These are phyloP conservation scores for Rhinoraja longicauda DNA, from an alignment of 2,797 vertebrate species.

Conservation along the genomic window DNA sequence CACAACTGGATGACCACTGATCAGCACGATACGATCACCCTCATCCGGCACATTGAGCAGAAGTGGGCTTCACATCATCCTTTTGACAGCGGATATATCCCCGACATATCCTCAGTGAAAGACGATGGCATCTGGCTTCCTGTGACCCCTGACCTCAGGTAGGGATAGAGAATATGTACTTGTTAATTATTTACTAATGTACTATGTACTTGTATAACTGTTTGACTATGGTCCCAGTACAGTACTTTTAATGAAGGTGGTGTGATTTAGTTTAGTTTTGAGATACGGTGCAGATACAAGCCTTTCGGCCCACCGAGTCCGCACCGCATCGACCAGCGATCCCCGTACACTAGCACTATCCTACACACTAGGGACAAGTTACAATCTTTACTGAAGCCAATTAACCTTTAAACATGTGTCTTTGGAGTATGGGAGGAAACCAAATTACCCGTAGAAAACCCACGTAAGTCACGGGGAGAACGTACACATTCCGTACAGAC, in stretches of 20 bases:
- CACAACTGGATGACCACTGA: constrained; percentile 48
- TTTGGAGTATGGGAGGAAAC: too few relatives aligned
- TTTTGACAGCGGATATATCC: constrained; percentile 41
- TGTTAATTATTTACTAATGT: not conserved
- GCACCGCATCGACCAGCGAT: too few relatives aligned
- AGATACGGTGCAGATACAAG: too few relatives aligned
- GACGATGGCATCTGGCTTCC: constrained; percentile 48
- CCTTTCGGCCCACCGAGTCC: too few relatives aligned
- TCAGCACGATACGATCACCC: constrained; percentile 31
- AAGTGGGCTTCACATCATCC: constrained; percentile 42
- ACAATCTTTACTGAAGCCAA: too few relatives aligned
- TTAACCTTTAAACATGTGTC: too few relatives aligned
- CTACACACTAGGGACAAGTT: too few relatives aligned
- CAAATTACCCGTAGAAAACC: too few relatives aligned
- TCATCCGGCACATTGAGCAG: constrained; percentile 41
- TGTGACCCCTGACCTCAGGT: constrained; percentile 53
- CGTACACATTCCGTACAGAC: too few relatives aligned
- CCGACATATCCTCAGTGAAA: constrained; percentile 40
- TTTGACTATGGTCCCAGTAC: not conserved
- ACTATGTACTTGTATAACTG: not conserved
- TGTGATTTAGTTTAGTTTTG: too few relatives aligned
- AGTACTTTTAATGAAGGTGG: not conserved
- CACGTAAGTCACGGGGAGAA: too few relatives aligned
- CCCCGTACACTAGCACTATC: too few relatives aligned
- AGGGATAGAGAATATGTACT: not conserved